Evolutionary conservation across 2,797 vertebrate genomes (phyloP).

Genomic region (Cryptoblepharus egeriae): DNA sequence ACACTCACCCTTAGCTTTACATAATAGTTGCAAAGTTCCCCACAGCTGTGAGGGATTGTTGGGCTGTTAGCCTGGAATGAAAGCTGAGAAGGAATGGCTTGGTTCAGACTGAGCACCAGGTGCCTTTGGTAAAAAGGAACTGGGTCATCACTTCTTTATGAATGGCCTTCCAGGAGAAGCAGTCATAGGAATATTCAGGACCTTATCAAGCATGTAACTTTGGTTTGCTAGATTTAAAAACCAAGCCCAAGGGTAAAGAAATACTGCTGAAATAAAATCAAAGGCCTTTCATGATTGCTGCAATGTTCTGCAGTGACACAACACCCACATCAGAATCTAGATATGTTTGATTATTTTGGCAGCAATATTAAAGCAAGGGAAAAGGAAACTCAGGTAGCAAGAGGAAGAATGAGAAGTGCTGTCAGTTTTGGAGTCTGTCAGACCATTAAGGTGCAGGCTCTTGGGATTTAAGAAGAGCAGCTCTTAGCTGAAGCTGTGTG

Average conservation of each 20-base stretch:
- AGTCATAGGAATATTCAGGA: neutral
- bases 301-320: neutral
- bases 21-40: neutral
- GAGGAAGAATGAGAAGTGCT: conserved; percentile 8
- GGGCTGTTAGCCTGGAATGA: neutral
- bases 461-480: neutral
- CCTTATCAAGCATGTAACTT: neutral
- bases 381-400: neutral
- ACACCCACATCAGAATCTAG: neutral
- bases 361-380: neutral
- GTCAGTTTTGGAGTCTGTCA: conserved; percentile 1
- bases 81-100: neutral
- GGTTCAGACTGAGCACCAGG: neutral
- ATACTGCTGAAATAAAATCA: conserved; percentile 3
- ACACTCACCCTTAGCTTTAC: neutral
- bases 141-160: neutral
- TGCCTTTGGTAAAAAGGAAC: neutral
- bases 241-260: neutral
- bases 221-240: conserved; percentile 4
- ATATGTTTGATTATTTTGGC: conserved; percentile 14
- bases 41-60: neutral
- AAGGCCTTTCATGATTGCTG: neutral
- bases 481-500: neutral
- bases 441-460: neutral
- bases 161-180: neutral